Conservation (phyloP, 1,140 invertebrate species). For the Drosophila orena region DNA sequence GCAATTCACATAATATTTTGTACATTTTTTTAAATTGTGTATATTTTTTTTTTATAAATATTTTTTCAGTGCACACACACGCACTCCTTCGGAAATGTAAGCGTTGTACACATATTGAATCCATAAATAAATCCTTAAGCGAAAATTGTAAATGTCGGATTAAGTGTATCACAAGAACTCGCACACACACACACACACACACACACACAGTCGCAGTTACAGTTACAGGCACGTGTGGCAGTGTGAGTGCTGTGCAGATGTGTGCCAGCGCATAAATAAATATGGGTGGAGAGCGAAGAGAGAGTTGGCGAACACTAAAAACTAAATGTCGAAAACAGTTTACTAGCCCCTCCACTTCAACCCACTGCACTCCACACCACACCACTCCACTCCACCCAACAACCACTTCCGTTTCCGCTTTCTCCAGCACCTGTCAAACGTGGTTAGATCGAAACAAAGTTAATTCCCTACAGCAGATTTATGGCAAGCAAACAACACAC, state of each 20-base stretch:
- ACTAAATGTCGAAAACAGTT: conserved; percentile 71
- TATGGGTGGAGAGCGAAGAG: conserved; percentile 13
- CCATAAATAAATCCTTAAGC: conserved; percentile 83
- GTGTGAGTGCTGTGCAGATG: conserved; percentile 12
- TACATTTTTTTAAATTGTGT: not conserved
- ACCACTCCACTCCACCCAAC: not conserved
- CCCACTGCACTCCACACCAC: not conserved
- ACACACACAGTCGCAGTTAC: not conserved
- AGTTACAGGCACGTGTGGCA: not conserved
- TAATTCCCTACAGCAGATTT: conserved; percentile 69
- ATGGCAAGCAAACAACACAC: conserved; percentile 39
- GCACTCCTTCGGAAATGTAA: conserved; percentile 45
- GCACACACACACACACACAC: conserved; percentile 19
- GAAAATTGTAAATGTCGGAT: conserved; percentile 83
- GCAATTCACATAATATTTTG: not conserved
- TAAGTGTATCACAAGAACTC: conserved; percentile 72
- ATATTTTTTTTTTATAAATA: too few species aligned
- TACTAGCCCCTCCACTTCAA: conserved; percentile 4
- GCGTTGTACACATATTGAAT: conserved; percentile 76
- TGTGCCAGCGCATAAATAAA: conserved; percentile 54
- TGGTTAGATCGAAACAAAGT: conserved; percentile 79
- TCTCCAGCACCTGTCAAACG: conserved; percentile 42
- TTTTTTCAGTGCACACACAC: conserved; percentile 21
- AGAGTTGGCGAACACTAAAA: conserved; percentile 50
- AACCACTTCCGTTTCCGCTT: conserved; percentile 33